These are phyloP conservation scores for Leptinotarsa rubiginosa DNA, from an alignment of 2,888 invertebrate genomes.

Conservation along the genomic window DNA sequence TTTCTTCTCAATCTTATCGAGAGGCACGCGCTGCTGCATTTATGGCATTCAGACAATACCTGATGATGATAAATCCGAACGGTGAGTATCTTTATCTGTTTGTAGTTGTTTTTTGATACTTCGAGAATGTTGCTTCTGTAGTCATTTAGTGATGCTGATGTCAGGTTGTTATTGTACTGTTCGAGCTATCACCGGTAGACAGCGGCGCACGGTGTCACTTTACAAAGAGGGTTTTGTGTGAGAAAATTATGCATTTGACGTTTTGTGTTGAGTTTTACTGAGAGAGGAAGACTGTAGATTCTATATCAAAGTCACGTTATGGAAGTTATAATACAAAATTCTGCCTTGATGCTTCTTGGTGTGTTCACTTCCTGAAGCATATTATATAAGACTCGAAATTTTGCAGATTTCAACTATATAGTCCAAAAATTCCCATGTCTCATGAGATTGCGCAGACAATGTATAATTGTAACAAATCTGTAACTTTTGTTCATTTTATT, in stretches of 20 bases:
- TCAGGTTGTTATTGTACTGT: conserved; percentile 37
- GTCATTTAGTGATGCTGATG: conserved; percentile 45
- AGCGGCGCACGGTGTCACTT: neutral
- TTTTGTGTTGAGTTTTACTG: no score
- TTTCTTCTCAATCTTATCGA: conserved; percentile 33
- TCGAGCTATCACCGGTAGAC: conserved; percentile 1
- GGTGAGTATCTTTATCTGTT: conserved; percentile 46
- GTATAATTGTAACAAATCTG: no score
- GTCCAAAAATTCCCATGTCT: no score
- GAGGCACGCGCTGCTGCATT: conserved; percentile 44
- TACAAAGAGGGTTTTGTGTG: neutral
- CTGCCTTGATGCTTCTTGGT: no score
- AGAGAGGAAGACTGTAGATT: no score
- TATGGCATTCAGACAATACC: conserved; percentile 46
- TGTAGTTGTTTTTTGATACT: conserved; percentile 41
- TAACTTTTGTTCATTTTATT: neutral
- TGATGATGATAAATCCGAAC: conserved; percentile 41
- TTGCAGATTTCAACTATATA: no score
- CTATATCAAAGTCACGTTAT: no score
- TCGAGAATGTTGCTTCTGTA: conserved; percentile 40
- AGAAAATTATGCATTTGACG: neutral
- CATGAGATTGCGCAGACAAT: no score
- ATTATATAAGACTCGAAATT: no score
- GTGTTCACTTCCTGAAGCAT: no score
- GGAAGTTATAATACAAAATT: no score